These are phyloP conservation scores for Gadopsis marmoratus DNA, from an alignment of 2,797 vertebrate species.

Conservation along the genomic window DNA sequence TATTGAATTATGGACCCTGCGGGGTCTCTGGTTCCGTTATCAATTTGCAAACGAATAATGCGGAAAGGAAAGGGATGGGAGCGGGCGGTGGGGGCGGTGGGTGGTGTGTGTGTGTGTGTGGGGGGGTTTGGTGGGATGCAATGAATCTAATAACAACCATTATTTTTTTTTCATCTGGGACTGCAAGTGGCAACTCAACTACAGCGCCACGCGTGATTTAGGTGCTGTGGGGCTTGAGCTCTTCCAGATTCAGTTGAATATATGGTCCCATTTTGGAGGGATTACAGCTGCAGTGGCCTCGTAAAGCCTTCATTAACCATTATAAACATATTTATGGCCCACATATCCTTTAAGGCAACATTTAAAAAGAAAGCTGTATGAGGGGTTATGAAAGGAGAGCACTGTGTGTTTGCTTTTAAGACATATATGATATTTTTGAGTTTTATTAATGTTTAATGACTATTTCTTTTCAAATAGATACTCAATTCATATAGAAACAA, in stretches of 20 bases:
- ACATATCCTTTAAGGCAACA: constrained; percentile 53
- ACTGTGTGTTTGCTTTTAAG: constrained; percentile 5
- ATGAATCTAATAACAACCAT: constrained; percentile 65
- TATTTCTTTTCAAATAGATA: neutral
- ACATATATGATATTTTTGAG: constrained; percentile 14
- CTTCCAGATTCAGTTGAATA: constrained; percentile 45
- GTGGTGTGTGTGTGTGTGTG: constrained; percentile 41
- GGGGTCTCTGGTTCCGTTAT: constrained; percentile 80
- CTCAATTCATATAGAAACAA: neutral
- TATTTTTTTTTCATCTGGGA: constrained; percentile 22
- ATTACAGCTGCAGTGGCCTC: constrained; percentile 54
- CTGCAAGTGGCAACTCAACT: constrained; percentile 40
- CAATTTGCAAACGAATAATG: constrained; percentile 80
- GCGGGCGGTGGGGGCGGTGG: neutral
- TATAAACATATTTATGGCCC: constrained; percentile 57
- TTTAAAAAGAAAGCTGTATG: constrained; percentile 38
- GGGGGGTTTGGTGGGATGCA: constrained; percentile 56
- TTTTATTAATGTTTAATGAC: neutral
- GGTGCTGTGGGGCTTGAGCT: constrained; percentile 33
- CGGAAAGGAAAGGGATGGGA: constrained; percentile 39
- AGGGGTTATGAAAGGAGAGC: constrained; percentile 24
- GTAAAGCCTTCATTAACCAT: constrained; percentile 61
- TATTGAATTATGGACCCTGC: constrained; percentile 84
- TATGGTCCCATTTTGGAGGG: constrained; percentile 52
- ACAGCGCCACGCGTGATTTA: constrained; percentile 57